A percentile compares a stretch with the other conserved stretches of the same genome.
Conservation (phyloP, 2,113 vertebrate species). For the Mixornis gularis region DNA sequence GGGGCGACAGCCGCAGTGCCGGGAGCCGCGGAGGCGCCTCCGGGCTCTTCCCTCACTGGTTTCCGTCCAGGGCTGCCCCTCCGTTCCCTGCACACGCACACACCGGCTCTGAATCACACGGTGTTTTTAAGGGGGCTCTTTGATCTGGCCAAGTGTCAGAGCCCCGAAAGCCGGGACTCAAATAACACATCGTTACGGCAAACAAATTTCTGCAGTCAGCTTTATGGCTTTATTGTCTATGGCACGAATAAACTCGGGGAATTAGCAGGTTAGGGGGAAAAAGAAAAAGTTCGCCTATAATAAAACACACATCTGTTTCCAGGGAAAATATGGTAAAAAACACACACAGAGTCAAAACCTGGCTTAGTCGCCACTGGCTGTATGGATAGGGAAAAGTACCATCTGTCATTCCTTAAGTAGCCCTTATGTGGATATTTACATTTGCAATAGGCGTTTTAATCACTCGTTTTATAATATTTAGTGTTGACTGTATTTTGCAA, state of each 20-base stretch:
- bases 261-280: not conserved
- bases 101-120: not conserved
- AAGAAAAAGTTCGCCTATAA: not conserved
- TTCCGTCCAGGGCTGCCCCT: not conserved
- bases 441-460: not conserved
- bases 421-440: not conserved
- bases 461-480: not conserved
- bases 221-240: slow-evolving; percentile 51
- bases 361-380: not conserved
- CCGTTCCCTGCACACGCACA: not conserved
- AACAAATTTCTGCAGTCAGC: slow-evolving; percentile 53
- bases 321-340: slow-evolving; percentile 10
- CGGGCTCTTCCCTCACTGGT: not conserved
- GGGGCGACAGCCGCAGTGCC: not conserved
- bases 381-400: not conserved
- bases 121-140: not conserved
- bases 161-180: slow-evolving; percentile 32
- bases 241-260: slow-evolving; percentile 43
- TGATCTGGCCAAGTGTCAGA: slow-evolving; percentile 50
- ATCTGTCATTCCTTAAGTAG: not conserved
- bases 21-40: not conserved
- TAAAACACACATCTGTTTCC: slow-evolving; percentile 49
- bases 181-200: slow-evolving; percentile 55
- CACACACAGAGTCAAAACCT: not conserved
- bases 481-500: not conserved